Percentiles rank a stretch among this genome's conserved stretches.
These are phyloP conservation scores for Grantiella picta DNA, from an alignment of 2,113 vertebrate genomes.

Conservation along the genomic window DNA sequence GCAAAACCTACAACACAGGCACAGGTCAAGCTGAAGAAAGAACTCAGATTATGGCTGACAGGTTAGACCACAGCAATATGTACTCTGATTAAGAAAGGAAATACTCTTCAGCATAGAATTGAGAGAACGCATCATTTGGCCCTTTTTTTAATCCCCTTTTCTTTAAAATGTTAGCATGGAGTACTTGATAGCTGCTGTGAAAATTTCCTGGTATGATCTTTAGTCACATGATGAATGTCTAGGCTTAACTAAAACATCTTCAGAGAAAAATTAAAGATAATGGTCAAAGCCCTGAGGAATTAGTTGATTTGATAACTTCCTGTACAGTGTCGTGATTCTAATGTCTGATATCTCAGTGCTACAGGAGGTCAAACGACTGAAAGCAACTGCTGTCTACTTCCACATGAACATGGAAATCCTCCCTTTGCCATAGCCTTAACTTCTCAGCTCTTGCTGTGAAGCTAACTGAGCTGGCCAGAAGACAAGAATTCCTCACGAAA, in stretches of 20 bases:
- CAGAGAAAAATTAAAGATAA: not conserved
- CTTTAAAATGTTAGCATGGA: not conserved
- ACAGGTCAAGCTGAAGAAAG: not conserved
- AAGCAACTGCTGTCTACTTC: not conserved
- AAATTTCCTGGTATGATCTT: not conserved
- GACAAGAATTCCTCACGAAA: slow-evolving; percentile 24
- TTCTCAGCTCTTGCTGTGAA: slow-evolving; percentile 23
- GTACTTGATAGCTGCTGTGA: not conserved
- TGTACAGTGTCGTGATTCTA: not conserved
- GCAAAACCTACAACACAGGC: not conserved
- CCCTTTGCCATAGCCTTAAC: not conserved
- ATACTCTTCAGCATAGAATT: not conserved
- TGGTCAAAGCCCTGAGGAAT: not conserved
- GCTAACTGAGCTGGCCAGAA: slow-evolving; percentile 25
- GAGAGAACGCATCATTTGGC: not conserved
- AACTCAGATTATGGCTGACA: not conserved
- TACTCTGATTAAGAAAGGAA: not conserved
- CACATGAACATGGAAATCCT: not conserved
- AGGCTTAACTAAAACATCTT: not conserved
- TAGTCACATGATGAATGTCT: not conserved
- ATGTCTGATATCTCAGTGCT: not conserved
- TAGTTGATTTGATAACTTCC: not conserved
- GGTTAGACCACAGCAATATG: not conserved
- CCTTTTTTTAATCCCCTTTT: not conserved
- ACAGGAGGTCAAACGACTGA: not conserved